phyloP scores from a whole-genome alignment of 2,888 invertebrate species.

The Oscheius sp. region DNA sequence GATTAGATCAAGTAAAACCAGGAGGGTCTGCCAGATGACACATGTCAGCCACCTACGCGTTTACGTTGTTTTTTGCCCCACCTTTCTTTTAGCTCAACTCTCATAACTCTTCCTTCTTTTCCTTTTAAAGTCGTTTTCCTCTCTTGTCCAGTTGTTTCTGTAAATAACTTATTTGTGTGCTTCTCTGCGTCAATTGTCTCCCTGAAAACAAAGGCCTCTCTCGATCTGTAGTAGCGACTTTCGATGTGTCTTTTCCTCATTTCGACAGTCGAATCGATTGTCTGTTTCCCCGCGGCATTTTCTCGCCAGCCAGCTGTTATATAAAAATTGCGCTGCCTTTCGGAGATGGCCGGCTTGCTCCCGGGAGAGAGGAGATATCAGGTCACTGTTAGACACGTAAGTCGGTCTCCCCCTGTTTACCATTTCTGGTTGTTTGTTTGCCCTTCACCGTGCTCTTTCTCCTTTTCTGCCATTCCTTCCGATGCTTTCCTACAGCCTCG shows the following conservation, averaged over 20 bases:
- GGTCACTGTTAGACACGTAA: slow-evolving; percentile 1
- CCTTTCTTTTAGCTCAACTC: no score
- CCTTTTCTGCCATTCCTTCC: slow-evolving; percentile 8
- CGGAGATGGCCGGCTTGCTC: neutral
- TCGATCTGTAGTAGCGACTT: slow-evolving; percentile 3
- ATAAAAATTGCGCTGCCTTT: slow-evolving; percentile 1
- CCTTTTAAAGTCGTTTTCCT: neutral
- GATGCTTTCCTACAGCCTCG: slow-evolving; percentile 20
- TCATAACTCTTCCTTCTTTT: neutral
- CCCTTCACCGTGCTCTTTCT: neutral
- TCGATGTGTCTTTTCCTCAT: slow-evolving; percentile 36
- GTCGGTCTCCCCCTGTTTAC: slow-evolving; percentile 13
- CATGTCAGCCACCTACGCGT: no score
- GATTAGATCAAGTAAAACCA: no score
- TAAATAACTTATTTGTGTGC: neutral
- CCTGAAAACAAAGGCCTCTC: neutral
- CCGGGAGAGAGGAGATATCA: neutral
- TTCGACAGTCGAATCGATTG: slow-evolving; percentile 4
- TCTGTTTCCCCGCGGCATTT: slow-evolving; percentile 18
- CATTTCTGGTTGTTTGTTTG: slow-evolving; percentile 24
- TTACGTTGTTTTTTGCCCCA: no score
- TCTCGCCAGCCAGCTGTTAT: slow-evolving; percentile 15
- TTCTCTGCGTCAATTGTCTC: neutral
- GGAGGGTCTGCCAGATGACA: no score
- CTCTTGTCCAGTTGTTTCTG: neutral